Percentiles rank a stretch among this genome's conserved stretches.
These are phyloP conservation scores for Leuciscus waleckii DNA, from an alignment of 2,797 vertebrate species.

Conservation along the genomic window DNA sequence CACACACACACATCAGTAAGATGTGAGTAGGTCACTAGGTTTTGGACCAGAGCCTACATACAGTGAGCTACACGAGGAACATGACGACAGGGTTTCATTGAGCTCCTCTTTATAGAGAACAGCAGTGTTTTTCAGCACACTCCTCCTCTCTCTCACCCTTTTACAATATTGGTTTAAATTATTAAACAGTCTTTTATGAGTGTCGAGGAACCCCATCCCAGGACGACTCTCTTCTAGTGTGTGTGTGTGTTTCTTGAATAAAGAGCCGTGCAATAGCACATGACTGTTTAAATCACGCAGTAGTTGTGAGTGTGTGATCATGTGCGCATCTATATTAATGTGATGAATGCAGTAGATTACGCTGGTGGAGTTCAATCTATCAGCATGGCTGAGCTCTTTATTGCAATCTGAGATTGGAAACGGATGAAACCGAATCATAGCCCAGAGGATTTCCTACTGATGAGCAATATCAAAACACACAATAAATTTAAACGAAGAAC, in stretches of 20 bases:
- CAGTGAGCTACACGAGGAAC: constrained; percentile 19
- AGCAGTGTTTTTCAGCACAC: not conserved
- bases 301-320: constrained; percentile 39
- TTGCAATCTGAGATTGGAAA: constrained; percentile 31
- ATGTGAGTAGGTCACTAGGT: not conserved
- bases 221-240: constrained; percentile 13
- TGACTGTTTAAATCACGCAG: constrained; percentile 51
- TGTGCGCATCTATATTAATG: constrained; percentile 57
- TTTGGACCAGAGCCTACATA: constrained; percentile 15
- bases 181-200: constrained; percentile 61
- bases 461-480: constrained; percentile 20
- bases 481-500: not conserved
- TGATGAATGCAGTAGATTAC: constrained; percentile 50
- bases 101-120: constrained; percentile 49
- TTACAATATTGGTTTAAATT: constrained; percentile 63
- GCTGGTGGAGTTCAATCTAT: constrained; percentile 20
- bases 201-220: constrained; percentile 30
- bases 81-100: constrained; percentile 30
- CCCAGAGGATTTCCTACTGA: constrained; percentile 24
- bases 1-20: not conserved
- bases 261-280: constrained; percentile 34
- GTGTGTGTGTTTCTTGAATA: constrained; percentile 39
- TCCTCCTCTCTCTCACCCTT: constrained; percentile 1
- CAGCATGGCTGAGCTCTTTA: constrained; percentile 39
- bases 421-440: constrained; percentile 33